Conservation (phyloP, 2,888 invertebrate species). For the Drosophila merina region DNA sequence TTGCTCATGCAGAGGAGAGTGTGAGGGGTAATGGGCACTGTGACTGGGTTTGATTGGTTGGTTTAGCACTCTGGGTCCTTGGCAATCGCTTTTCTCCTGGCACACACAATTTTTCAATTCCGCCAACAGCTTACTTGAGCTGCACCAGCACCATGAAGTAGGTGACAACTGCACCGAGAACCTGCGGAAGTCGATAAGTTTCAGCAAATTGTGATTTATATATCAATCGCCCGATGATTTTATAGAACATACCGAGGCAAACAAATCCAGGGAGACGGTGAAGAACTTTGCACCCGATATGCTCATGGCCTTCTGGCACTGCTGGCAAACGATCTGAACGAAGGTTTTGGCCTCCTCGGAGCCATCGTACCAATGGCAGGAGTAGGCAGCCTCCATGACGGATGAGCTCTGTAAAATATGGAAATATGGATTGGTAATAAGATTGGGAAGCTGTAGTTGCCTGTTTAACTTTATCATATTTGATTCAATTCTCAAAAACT, state of each 20-base stretch:
- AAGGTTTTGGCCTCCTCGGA: constrained; percentile 96
- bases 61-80: constrained; percentile 32
- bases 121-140: constrained; percentile 86
- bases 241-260: constrained; percentile 90
- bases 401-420: constrained; percentile 91
- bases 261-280: constrained; percentile 93
- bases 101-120: constrained; percentile 21
- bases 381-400: constrained; percentile 96
- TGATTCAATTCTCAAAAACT: neutral
- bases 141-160: constrained; percentile 97
- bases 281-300: constrained; percentile 96
- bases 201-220: constrained; percentile 7
- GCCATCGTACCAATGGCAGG: constrained; percentile 95
- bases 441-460: neutral
- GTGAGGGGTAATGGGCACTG: constrained; percentile 22
- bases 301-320: constrained; percentile 94
- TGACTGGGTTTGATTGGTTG: constrained; percentile 4
- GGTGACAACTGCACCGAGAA: constrained; percentile 93
- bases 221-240: neutral
- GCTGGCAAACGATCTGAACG: constrained; percentile 95
- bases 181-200: constrained; percentile 85
- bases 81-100: constrained; percentile 26
- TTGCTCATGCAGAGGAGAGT: constrained; percentile 18
- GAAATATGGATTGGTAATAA: neutral
- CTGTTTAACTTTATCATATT: neutral